A percentile compares a stretch with the other conserved stretches of the same genome.
Conservation (phyloP, 2,797 vertebrate genomes). For the Poecilia gillii region DNA sequence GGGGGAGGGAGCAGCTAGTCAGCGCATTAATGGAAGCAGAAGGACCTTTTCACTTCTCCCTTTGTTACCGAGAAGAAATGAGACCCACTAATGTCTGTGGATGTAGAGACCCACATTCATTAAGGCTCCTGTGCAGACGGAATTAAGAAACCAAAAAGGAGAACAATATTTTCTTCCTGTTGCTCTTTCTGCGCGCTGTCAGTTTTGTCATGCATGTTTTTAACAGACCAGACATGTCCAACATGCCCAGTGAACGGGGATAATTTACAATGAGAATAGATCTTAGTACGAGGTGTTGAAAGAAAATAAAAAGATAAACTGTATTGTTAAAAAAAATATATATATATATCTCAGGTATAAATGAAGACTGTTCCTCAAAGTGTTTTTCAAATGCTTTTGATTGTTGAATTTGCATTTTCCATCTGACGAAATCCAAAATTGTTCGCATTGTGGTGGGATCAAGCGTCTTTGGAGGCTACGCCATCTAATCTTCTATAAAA, state of each 20-base stretch:
- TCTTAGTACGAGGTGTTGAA: background rate
- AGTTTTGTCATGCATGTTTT: constrained; percentile 7
- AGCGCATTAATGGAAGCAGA: constrained; percentile 77
- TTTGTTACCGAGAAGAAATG: constrained; percentile 53
- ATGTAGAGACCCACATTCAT: constrained; percentile 34
- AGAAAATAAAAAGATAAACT: background rate
- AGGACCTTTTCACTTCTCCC: constrained; percentile 63
- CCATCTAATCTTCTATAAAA: constrained; percentile 1
- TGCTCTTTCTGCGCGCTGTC: constrained; percentile 5
- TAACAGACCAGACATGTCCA: background rate
- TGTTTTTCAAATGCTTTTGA: constrained; percentile 1
- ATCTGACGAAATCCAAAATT: constrained; percentile 17
- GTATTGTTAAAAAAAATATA: background rate
- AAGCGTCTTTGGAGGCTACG: background rate
- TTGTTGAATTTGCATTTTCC: constrained; percentile 5
- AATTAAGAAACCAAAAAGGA: constrained; percentile 32
- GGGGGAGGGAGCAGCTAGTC: constrained; percentile 60
- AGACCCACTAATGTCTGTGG: constrained; percentile 53
- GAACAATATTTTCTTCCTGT: constrained; percentile 17
- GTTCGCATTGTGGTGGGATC: constrained; percentile 2
- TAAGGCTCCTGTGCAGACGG: constrained; percentile 24
- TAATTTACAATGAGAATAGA: background rate
- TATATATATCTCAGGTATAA: background rate
- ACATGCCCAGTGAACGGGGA: background rate
- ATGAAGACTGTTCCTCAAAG: constrained; percentile 4